A percentile compares a stretch with the other conserved stretches of the same genome.
Evolutionary conservation across 2,113 vertebrate genomes (phyloP).

Genomic region (Sciurus niger): DNA sequence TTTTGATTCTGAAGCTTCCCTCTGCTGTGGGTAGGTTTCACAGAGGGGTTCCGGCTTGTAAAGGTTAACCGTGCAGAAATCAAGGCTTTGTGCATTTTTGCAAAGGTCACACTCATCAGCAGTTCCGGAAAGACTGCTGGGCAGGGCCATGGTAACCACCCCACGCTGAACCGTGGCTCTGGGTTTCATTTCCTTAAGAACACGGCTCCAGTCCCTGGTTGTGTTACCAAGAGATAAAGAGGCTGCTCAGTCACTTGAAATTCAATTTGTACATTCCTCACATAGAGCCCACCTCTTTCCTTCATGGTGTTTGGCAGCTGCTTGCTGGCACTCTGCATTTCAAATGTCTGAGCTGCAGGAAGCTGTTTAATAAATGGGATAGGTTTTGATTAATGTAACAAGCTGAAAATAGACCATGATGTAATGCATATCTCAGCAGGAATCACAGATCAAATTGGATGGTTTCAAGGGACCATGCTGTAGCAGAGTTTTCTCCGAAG

Average conservation of each 20-base stretch:
- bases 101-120: conserved; percentile 91
- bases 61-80: conserved; percentile 92
- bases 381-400: conserved; percentile 90
- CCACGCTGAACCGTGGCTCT: conserved; percentile 83
- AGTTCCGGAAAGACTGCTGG: conserved; percentile 88
- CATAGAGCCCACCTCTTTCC: conserved; percentile 85
- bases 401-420: conserved; percentile 90
- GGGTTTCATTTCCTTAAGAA: conserved; percentile 89
- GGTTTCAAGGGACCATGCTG: conserved; percentile 69
- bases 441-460: conserved; percentile 78
- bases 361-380: conserved; percentile 89
- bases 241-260: conserved; percentile 90
- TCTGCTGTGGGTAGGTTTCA: conserved; percentile 84
- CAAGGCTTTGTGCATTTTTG: conserved; percentile 89
- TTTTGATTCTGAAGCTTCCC: conserved; percentile 81
- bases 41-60: conserved; percentile 88
- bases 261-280: conserved; percentile 89
- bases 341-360: conserved; percentile 89
- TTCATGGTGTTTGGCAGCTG: conserved; percentile 86
- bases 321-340: conserved; percentile 87
- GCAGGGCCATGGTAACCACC: conserved; percentile 85
- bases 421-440: conserved; percentile 88
- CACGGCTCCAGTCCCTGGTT: conserved; percentile 84
- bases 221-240: conserved; percentile 90
- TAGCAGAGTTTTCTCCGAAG: conserved; percentile 66